Percentiles rank a stretch among this genome's conserved stretches.
Conservation (phyloP, 2,888 invertebrate genomes). For the Cephus rjabovi region DNA sequence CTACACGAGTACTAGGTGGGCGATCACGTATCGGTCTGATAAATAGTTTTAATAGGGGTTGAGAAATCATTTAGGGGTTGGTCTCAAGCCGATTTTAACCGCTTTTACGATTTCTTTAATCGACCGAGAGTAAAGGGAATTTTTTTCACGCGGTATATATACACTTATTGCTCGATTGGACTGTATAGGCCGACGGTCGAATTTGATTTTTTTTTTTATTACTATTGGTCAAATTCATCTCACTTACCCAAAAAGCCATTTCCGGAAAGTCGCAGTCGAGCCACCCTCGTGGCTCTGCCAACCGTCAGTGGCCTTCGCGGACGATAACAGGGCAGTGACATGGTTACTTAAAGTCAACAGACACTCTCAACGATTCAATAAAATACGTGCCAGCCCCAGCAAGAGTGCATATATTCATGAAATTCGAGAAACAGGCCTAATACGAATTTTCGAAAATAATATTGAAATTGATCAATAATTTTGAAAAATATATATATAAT, state of each 20-base stretch:
- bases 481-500: not conserved
- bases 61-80: not conserved
- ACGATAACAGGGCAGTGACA: constrained; percentile 51
- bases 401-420: not conserved
- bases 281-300: constrained; percentile 59
- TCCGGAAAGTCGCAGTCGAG: constrained; percentile 53
- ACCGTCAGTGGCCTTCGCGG: constrained; percentile 59
- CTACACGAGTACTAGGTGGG: not conserved
- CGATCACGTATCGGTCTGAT: not conserved
- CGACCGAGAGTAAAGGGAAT: not conserved
- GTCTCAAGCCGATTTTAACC: not conserved
- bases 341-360: constrained; percentile 2
- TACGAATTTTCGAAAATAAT: not conserved
- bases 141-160: not conserved
- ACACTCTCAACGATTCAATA: not conserved
- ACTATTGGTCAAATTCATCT: constrained; percentile 27
- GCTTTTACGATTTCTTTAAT: not conserved
- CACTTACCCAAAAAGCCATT: constrained; percentile 56
- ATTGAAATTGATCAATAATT: not conserved
- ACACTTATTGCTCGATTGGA: not conserved
- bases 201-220: not conserved
- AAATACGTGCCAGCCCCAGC: not conserved
- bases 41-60: not conserved
- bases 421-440: not conserved
- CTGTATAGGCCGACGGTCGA: not conserved